These are phyloP conservation scores for Charanyca ferruginea DNA, from an alignment of 2,888 invertebrate species.

Conservation along the genomic window DNA sequence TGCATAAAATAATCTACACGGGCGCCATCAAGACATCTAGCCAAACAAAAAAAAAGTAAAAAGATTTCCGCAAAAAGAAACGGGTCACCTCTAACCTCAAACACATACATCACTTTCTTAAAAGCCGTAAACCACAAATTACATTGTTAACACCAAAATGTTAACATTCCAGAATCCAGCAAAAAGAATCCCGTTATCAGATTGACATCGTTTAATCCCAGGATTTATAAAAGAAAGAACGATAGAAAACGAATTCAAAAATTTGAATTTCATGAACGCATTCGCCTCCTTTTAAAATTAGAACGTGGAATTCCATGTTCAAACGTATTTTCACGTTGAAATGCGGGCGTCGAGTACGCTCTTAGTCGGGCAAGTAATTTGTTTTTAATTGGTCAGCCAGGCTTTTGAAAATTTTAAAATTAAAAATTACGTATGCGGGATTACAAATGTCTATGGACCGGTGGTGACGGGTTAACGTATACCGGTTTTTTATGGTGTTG, in stretches of 20 bases:
- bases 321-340: conserved; percentile 62
- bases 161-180: conserved; percentile 53
- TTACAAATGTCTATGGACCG: conserved; percentile 50
- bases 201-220: conserved; percentile 72
- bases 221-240: conserved; percentile 66
- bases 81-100: neutral
- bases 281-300: conserved; percentile 71
- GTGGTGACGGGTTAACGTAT: conserved; percentile 37
- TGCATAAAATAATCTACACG: no score
- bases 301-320: conserved; percentile 69
- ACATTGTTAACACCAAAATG: conserved; percentile 54
- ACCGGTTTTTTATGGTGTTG: neutral
- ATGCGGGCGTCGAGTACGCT: conserved; percentile 60
- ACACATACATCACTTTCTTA: conserved; percentile 27
- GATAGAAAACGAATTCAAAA: conserved; percentile 69
- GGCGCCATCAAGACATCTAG: no score
- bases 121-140: conserved; percentile 40
- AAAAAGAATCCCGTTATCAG: conserved; percentile 64
- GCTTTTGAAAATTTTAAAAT: conserved; percentile 55
- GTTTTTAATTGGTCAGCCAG: conserved; percentile 71
- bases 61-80: neutral
- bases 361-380: conserved; percentile 66
- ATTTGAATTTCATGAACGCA: conserved; percentile 75
- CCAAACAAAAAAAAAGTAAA: no score
- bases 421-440: conserved; percentile 47